Percentiles rank a stretch among this genome's conserved stretches.
Evolutionary conservation across 2,888 invertebrate genomes (phyloP).

Genomic region (Bembecia ichneumoniformis): DNA sequence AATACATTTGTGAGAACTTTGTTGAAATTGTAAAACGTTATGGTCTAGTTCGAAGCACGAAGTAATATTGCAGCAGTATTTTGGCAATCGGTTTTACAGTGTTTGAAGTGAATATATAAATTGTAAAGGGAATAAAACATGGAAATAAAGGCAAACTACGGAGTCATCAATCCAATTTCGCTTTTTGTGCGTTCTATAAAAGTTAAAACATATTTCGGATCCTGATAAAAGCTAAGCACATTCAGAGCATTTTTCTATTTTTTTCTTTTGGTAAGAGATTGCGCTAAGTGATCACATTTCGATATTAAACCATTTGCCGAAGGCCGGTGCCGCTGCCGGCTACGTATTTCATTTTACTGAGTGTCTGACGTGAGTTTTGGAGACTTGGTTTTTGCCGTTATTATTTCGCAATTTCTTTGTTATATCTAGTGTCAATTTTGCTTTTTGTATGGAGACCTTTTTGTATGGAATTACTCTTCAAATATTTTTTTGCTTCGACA

Average conservation of each 20-base stretch:
- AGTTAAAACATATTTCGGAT: constrained; percentile 62
- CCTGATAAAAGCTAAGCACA: constrained; percentile 62
- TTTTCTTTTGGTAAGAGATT: constrained; percentile 69
- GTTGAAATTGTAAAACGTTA: too few species aligned
- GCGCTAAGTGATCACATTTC: constrained; percentile 73
- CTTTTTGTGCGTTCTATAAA: constrained; percentile 49
- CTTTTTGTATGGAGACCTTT: constrained; percentile 23
- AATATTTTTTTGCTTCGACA: not conserved
- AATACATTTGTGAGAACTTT: too few species aligned
- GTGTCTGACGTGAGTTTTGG: constrained; percentile 68
- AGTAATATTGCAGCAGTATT: not conserved
- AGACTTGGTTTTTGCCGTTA: constrained; percentile 64
- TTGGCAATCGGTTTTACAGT: not conserved
- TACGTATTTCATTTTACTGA: constrained; percentile 73
- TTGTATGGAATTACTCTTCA: constrained; percentile 1
- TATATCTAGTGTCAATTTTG: constrained; percentile 34
- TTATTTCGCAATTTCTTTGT: constrained; percentile 65
- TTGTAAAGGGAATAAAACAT: not conserved
- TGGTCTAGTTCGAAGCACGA: too few species aligned
- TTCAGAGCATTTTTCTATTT: constrained; percentile 51
- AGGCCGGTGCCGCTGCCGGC: constrained; percentile 55
- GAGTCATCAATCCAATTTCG: constrained; percentile 42
- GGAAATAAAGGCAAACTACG: constrained; percentile 18
- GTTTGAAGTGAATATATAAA: not conserved
- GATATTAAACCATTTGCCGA: constrained; percentile 72